These are phyloP conservation scores for Ylistrum balloti DNA, from an alignment of 1,140 invertebrate species.

Conservation along the genomic window DNA sequence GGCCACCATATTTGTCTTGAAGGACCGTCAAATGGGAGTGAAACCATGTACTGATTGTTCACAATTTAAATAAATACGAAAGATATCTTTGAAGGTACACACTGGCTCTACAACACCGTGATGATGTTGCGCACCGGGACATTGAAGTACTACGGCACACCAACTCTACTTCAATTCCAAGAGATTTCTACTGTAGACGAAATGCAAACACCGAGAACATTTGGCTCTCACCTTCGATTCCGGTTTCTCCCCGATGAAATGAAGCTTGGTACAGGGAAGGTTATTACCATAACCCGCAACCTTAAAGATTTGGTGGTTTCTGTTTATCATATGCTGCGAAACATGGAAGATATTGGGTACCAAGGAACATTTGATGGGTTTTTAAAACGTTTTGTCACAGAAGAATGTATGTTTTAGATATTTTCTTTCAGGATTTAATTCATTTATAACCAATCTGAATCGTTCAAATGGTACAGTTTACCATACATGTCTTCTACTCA, in stretches of 20 bases:
- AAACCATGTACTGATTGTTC: too few species aligned
- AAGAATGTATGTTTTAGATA: not conserved
- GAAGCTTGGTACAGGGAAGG: not conserved
- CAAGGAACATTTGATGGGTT: not conserved
- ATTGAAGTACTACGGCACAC: not conserved
- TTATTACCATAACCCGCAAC: not conserved
- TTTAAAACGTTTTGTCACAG: not conserved
- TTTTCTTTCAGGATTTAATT: too few species aligned
- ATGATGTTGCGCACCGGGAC: not conserved
- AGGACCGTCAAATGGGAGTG: too few species aligned
- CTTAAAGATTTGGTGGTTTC: not conserved
- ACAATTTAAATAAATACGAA: too few species aligned
- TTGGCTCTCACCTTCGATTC: too few species aligned
- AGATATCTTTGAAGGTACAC: not conserved
- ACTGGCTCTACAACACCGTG: not conserved
- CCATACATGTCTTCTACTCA: too few species aligned
- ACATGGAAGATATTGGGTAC: not conserved
- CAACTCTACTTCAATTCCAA: not conserved
- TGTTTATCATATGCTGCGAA: not conserved
- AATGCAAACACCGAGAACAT: not conserved
- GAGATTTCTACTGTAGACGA: not conserved
- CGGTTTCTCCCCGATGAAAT: not conserved
- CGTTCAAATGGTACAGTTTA: too few species aligned
- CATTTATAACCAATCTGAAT: too few species aligned
- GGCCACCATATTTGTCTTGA: too few species aligned